Percentiles rank a stretch among this genome's conserved stretches.
phyloP scores from a whole-genome alignment of 2,888 invertebrate genomes.

The Dolichopus griseipennis region DNA sequence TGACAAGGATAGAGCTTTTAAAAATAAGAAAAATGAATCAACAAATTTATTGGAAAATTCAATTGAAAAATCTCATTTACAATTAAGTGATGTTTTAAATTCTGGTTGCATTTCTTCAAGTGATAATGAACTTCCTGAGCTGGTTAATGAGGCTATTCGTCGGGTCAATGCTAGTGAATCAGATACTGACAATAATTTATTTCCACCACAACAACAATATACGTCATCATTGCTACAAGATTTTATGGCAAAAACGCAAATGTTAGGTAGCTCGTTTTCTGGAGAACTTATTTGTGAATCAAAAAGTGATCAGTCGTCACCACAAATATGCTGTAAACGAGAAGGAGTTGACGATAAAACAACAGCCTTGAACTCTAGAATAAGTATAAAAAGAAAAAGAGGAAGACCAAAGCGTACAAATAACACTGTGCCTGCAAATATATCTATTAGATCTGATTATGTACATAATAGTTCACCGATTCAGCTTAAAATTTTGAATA shows the following conservation, averaged over 20 bases:
- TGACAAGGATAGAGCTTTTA: neutral
- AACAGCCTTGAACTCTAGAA: conserved; percentile 43
- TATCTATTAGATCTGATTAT: neutral
- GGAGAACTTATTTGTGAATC: conserved; percentile 22
- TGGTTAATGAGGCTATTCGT: conserved; percentile 69
- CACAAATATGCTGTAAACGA: conserved; percentile 31
- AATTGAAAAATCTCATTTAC: neutral
- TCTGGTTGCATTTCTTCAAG: conserved; percentile 48
- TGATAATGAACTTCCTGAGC: conserved; percentile 65
- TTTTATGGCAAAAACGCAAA: conserved; percentile 70
- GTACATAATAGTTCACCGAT: neutral
- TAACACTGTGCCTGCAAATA: neutral
- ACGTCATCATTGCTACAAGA: conserved; percentile 69
- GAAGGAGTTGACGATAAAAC: conserved; percentile 39
- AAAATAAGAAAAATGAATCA: neutral
- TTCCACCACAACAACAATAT: conserved; percentile 50
- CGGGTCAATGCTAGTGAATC: conserved; percentile 61
- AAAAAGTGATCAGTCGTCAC: neutral
- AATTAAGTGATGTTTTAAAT: conserved; percentile 24
- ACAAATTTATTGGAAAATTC: conserved; percentile 4
- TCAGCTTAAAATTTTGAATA: neutral
- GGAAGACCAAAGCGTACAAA: conserved; percentile 2
- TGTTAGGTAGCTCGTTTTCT: conserved; percentile 50
- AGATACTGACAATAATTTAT: conserved; percentile 51
- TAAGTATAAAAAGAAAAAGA: conserved; percentile 39